Percentiles rank a stretch among this genome's conserved stretches.
Conservation (phyloP, 2,113 vertebrate genomes). For the Notarius lentiginosus region DNA sequence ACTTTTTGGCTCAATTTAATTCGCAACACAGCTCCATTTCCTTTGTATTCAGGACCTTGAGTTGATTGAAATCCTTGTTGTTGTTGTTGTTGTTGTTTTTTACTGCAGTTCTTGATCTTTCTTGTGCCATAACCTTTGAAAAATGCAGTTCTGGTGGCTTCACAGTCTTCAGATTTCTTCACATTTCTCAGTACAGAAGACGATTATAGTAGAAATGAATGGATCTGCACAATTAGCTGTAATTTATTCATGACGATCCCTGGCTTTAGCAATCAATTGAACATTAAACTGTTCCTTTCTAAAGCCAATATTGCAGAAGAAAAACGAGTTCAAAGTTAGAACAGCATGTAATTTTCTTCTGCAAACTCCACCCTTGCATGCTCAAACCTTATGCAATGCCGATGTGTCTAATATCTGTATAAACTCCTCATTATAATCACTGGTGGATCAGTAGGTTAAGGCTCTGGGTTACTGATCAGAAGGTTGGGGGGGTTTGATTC, state of each 20-base stretch:
- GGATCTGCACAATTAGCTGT: neutral
- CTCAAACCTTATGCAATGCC: neutral
- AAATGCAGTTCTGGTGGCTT: neutral
- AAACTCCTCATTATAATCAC: neutral
- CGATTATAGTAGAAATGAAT: neutral
- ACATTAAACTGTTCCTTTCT: neutral
- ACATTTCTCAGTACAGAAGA: neutral
- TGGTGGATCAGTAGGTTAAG: too few species aligned
- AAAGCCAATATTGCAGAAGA: neutral
- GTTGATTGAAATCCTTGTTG: neutral
- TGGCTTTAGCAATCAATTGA: neutral
- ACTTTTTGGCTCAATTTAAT: slow-evolving; percentile 24
- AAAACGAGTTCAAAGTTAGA: neutral
- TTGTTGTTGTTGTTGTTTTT: neutral
- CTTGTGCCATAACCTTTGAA: neutral
- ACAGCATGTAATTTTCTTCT: neutral
- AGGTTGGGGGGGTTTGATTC: too few species aligned
- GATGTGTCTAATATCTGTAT: neutral
- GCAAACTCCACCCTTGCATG: neutral
- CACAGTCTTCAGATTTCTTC: neutral
- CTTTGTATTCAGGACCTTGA: slow-evolving; percentile 1
- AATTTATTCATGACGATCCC: neutral
- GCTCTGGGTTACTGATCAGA: too few species aligned
- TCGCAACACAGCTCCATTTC: neutral
- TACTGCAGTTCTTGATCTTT: neutral